A percentile compares a stretch with the other conserved stretches of the same genome.
phyloP scores from a whole-genome alignment of 2,797 vertebrate species.

The Hippopotamyrus pictus region DNA sequence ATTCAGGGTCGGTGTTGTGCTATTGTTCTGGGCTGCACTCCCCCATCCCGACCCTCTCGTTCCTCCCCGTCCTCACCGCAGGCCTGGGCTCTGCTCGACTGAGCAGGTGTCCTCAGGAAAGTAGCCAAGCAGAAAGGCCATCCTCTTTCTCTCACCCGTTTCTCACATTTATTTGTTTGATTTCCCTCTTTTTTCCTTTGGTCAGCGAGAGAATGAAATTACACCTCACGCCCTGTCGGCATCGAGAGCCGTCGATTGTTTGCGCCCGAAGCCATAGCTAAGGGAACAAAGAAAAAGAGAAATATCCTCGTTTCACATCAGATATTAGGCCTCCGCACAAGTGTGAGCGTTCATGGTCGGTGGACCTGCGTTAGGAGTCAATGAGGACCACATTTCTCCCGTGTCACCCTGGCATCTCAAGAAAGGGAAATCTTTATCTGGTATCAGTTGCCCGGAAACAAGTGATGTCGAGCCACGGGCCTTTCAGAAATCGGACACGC shows the following conservation, averaged over 20 bases:
- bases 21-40: conserved; percentile 69
- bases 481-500: conserved; percentile 34
- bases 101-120: conserved; percentile 74
- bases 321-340: conserved; percentile 72
- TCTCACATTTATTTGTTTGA: conserved; percentile 97
- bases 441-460: conserved; percentile 49
- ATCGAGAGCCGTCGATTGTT: conserved; percentile 71
- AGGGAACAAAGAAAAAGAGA: conserved; percentile 54
- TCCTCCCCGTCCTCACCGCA: conserved; percentile 47
- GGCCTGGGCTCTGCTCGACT: conserved; percentile 58
- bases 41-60: conserved; percentile 29
- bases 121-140: conserved; percentile 77
- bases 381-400: conserved; percentile 62
- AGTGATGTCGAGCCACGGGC: conserved; percentile 28
- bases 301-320: conserved; percentile 70
- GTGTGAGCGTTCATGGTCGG: conserved; percentile 61
- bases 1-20: conserved; percentile 69
- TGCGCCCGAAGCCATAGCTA: conserved; percentile 72
- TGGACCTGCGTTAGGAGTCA: conserved; percentile 69
- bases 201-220: conserved; percentile 77
- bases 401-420: conserved; percentile 65
- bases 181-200: conserved; percentile 70
- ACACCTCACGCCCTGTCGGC: conserved; percentile 66
- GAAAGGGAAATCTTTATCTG: conserved; percentile 84
- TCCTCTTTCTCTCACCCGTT: conserved; percentile 66